Base-by-base conservation (phyloP, 2,888 invertebrate genomes). In the Tyria jacobaeae region DNA sequence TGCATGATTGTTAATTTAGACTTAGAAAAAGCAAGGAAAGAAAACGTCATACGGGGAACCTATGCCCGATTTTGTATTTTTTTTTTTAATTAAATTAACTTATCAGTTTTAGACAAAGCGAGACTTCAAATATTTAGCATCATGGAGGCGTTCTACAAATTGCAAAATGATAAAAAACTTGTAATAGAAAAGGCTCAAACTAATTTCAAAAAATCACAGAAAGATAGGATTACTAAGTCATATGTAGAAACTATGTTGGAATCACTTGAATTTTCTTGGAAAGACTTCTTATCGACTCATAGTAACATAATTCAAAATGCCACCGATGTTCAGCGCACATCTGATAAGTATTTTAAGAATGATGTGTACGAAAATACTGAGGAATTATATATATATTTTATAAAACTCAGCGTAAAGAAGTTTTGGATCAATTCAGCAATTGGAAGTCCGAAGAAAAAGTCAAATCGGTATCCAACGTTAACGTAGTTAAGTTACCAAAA, bases 161-260 rank as follows among this genome's bases (percentile, higher is more conserved):
- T 53, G 24, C 24, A 39, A 39, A 17, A 15, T 25, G 25, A 39
- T 15, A 25, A 39, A 24, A 39, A 39, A 25, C 15, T 25, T 41
- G 27, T 44, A 27, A 54, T 56, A 7, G 56, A 56, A 34, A 56
- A 34, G 35, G 56, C 34, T 17, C 34, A 34, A 14, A 17, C 21
- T 47, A 56, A 56, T 14, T 56, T 47, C 35, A 56, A 56, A 44
- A 56, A 56, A 17, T 47, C 56, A 9, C 56, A 47, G 3, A 47
- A 31, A n/a, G 47, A 56, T 3, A 31, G 56, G 24, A 47, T 56
- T 21, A 56, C 34, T 5, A 31, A 34, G 15, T 49, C 48, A 9
- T 57, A 48, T 14, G 9, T 57, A 17, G 57, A 57, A 25, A 37
- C 57, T 0, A 48, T 25, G 21, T 49, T 55, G 17, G 54, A 57